Base-by-base conservation (phyloP, 2,797 vertebrate species). In the Acanthornis magna region DNA sequence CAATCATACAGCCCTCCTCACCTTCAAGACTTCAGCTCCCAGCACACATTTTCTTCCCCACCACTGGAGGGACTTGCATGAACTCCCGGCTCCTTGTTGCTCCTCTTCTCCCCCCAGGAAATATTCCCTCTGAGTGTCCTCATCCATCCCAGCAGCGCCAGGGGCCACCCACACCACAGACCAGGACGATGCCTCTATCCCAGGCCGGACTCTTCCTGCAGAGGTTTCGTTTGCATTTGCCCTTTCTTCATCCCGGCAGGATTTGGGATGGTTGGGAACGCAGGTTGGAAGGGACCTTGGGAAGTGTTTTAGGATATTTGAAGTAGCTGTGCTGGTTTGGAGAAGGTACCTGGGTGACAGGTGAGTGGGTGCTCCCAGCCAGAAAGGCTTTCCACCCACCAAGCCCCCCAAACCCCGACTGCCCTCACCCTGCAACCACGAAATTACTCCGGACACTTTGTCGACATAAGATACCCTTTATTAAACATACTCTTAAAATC, bases 401-500 rank as follows among this genome's bases (percentile, higher is more conserved):
- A 1, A 50, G 27, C 12, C 51, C 47, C 25, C 20, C 51, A 48
- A 43, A 34, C 23, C 29, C 32, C 1, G 0, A 17, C 32, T 53
- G 61, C 53, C 26, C 32, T 87, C 4, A 1, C 40, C 45, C 42
- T 34, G 58, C 21, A 71, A 57, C 30, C 36, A 66, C 0, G 0
- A 34, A 93, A 85, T 0, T 0, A 78, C 34, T 78, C 50, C 7
- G 19, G 47, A 61, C 16, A 1, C 65, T 61, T 7, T 7, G 36
- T 85, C 0, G 12, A 85, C 13, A 1, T 62, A 75, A 71, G 85
- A 75, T 91, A 88, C 58, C 95, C 81, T 96, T 97, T 96, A 97
- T 97, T 95, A 96, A 96, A 96, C 93, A 57, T 89, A 92, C 57
- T 93, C 72, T 78, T 85, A 68, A 89, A 95, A 85, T 34, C 95